phyloP scores from a whole-genome alignment of 2,797 vertebrate genomes.

The Acropternis orthonyx region DNA sequence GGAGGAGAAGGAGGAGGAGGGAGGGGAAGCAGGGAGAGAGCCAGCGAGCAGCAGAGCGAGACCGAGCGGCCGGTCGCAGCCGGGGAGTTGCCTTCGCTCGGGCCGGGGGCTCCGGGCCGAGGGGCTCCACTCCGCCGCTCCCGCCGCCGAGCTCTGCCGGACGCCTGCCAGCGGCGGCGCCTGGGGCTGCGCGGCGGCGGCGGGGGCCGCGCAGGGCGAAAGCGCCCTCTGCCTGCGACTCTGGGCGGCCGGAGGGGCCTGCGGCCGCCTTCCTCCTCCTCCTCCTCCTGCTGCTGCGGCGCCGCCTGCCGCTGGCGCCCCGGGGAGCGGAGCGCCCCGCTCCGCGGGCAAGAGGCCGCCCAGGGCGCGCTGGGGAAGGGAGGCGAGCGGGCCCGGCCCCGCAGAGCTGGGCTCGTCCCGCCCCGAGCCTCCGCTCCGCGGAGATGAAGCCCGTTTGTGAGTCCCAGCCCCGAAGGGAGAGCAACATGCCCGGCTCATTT shows the following conservation, averaged over 20 bases:
- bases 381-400: not conserved
- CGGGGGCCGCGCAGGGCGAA: conserved; percentile 72
- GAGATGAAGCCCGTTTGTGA: fast-evolving
- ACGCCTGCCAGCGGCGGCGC: conserved; percentile 5
- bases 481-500: not conserved
- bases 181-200: conserved; percentile 42
- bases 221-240: conserved; percentile 77
- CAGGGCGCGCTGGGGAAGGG: not conserved
- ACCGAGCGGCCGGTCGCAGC: not conserved
- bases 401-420: not conserved
- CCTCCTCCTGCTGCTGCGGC: not conserved
- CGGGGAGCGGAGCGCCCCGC: not conserved
- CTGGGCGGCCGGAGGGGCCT: conserved; percentile 58
- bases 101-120: not conserved
- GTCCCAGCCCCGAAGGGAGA: not conserved
- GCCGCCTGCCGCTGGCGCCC: not conserved
- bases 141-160: not conserved
- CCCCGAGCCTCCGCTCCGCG: not conserved
- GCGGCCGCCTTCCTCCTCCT: conserved; percentile 3
- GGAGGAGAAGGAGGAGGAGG: not conserved
- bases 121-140: not conserved
- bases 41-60: not conserved
- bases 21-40: not conserved
- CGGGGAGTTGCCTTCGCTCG: not conserved
- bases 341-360: not conserved